A percentile compares a stretch with the other conserved stretches of the same genome.
Conservation (phyloP, 2,797 vertebrate genomes). For the Protosalanx chinensis region DNA sequence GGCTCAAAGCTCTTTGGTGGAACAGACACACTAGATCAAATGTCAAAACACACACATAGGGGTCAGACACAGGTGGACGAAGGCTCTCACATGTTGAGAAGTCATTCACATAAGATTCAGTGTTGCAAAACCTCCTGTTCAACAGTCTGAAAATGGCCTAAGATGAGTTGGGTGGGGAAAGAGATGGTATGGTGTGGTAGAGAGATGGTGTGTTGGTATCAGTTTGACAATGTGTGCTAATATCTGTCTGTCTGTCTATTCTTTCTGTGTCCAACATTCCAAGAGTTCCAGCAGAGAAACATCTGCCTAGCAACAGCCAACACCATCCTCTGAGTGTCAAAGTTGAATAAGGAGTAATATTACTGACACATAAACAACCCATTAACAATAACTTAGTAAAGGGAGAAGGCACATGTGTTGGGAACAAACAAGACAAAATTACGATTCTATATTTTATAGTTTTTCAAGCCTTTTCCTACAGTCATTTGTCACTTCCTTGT, state of each 20-base stretch:
- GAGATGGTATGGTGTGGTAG: not conserved
- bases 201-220: conserved; percentile 24
- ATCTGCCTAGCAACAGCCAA: conserved; percentile 19
- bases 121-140: not conserved
- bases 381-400: conserved; percentile 36
- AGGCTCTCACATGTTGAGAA: not conserved
- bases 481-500: conserved; percentile 40
- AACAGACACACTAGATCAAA: conserved; percentile 44
- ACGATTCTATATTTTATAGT: conserved; percentile 14
- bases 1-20: conserved; percentile 42
- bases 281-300: not conserved
- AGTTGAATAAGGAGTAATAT: conserved; percentile 7
- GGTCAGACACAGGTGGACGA: too few relatives aligned
- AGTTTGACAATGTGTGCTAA: not conserved
- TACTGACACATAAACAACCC: conserved; percentile 6
- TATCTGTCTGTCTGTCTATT: conserved; percentile 5
- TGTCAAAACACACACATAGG: not conserved
- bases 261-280: too few relatives aligned
- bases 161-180: not conserved
- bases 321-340: conserved; percentile 35
- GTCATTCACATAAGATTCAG: not conserved
- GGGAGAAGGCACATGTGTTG: conserved; percentile 40
- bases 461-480: not conserved
- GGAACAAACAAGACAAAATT: conserved; percentile 13
- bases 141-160: too few relatives aligned